Base-by-base conservation (phyloP, 2,113 vertebrate genomes). In the Pteruthius melanotis region DNA sequence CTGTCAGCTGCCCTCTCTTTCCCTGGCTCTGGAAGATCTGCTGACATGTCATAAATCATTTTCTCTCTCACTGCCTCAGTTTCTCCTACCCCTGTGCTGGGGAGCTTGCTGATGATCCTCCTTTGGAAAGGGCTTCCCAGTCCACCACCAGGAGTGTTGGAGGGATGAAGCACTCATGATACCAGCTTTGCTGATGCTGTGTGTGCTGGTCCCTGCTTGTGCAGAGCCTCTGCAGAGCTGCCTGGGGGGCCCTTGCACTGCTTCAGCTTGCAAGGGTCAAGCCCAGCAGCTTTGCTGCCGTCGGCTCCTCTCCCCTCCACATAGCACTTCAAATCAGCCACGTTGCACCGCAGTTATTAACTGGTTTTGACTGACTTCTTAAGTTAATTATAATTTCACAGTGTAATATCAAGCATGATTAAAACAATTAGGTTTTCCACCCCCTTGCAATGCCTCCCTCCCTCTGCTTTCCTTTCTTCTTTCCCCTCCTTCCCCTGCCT, bases 361-460 rank as follows among this genome's bases (percentile, higher is more conserved):
- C 93, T 70, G 90, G 74, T 92, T 97, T 97, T 97, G 94, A 95
- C 88, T 93, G 93, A 97, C 80, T 97, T 97, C 94, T 95, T 81
- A 91, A 97, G 94, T 94, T 96, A 97, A 96, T 96, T 97, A 82
- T 87, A 92, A 96, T 96, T 97, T 96, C 95, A 95, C 88, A 94
- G 84, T 78, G 92, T 87, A 96, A 88, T 94, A 97, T 90, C 95
- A 97, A 95, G 90, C 87, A 96, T 93, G 92, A 96, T 96, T 97
- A 95, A 96, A 97, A 95, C 89, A 93, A 95, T 95, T 93, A 97
- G 82, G 84, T 83, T 94, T 96, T 88, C 63, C 79, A 68, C 33
- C 65, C 40, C 69, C 54, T 74, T 74, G 40, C 83, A 88, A 30
- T 61, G 64, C 57, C 66, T 96, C 79, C 39, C 63, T 95, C 69